phyloP scores from a whole-genome alignment of 2,888 invertebrate genomes.

The Parnassius orleans region DNA sequence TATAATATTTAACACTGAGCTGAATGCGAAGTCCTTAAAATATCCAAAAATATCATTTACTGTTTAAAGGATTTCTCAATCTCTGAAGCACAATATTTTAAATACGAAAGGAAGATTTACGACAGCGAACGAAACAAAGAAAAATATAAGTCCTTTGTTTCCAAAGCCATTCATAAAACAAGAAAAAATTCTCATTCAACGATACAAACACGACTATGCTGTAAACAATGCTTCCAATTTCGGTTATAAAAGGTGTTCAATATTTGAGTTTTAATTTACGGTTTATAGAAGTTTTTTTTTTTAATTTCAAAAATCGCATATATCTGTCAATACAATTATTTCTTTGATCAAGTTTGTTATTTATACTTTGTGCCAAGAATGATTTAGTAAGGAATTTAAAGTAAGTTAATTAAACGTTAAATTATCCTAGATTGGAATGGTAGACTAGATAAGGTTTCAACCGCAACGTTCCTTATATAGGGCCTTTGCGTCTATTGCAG shows the following conservation, averaged over 20 bases:
- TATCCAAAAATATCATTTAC: neutral
- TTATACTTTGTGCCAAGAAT: too few species aligned
- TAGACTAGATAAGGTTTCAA: too few species aligned
- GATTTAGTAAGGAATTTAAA: too few species aligned
- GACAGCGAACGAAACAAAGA: conserved; percentile 11
- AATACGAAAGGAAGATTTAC: conserved; percentile 10
- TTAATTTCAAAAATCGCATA: too few species aligned
- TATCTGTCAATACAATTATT: too few species aligned
- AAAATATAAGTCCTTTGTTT: conserved; percentile 9
- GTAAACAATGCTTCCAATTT: conserved; percentile 13
- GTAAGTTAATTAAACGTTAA: too few species aligned
- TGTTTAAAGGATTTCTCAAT: neutral
- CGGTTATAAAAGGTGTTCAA: neutral
- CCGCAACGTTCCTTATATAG: too few species aligned
- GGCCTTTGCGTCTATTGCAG: too few species aligned
- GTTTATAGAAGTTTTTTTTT: neutral
- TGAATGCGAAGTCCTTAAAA: neutral
- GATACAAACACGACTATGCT: conserved; percentile 1
- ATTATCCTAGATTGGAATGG: too few species aligned
- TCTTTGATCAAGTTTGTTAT: too few species aligned
- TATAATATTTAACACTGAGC: too few species aligned
- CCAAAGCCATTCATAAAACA: conserved; percentile 3
- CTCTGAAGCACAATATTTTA: conserved; percentile 15
- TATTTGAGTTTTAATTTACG: neutral
- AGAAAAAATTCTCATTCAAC: conserved; percentile 12